Conservation (phyloP, 1,140 invertebrate genomes). For the Drosophila sturtevanti region DNA sequence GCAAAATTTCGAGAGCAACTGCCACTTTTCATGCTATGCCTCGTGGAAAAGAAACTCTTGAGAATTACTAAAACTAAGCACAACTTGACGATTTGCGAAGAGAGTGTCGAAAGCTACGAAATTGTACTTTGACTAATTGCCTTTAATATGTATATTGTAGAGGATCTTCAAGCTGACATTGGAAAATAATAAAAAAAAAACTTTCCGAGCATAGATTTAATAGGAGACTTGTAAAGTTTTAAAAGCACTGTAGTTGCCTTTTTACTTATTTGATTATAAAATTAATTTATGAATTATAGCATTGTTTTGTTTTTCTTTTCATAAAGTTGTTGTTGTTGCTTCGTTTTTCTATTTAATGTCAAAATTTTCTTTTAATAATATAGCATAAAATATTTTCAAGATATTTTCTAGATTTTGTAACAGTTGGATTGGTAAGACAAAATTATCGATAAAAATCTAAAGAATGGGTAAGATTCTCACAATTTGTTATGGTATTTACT, state of each 20-base stretch:
- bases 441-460: conserved; percentile 10
- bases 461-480: conserved; percentile 34
- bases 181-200: not conserved
- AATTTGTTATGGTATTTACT: too few species aligned
- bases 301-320: too few species aligned
- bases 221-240: too few species aligned
- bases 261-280: too few species aligned
- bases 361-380: not conserved
- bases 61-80: conserved; percentile 36
- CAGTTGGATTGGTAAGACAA: not conserved
- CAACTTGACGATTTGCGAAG: conserved; percentile 41
- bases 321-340: not conserved
- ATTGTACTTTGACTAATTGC: conserved; percentile 55
- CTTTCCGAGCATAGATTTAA: too few species aligned
- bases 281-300: too few species aligned
- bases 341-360: not conserved
- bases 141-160: conserved; percentile 11
- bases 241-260: too few species aligned
- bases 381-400: not conserved
- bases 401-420: not conserved
- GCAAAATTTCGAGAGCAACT: conserved; percentile 42
- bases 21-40: not conserved
- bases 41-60: conserved; percentile 34
- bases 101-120: conserved; percentile 38
- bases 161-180: not conserved